Base-by-base conservation (phyloP, 2,888 invertebrate species). In the Drosophila mimetica region DNA sequence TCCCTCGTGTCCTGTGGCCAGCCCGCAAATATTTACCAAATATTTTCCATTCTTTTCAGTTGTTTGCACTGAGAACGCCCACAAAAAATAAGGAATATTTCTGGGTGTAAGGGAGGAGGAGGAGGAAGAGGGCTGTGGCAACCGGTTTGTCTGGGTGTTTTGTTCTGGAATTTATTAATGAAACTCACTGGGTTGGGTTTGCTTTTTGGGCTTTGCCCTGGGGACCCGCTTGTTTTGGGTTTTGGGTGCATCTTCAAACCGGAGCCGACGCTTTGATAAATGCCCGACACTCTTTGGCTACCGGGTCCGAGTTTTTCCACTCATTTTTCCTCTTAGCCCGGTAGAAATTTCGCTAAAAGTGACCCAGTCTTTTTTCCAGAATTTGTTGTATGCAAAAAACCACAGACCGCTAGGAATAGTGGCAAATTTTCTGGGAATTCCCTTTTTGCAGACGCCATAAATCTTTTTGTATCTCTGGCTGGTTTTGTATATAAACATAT, bases 11-110 rank as follows among this genome's bases (percentile, higher is more conserved):
- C 70, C 71, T 69, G 46, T 71, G 25, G 41, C 28, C 48, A 48
- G 59, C 32, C 48, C 52, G 77, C 89, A 87, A 89, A 89, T 89
- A 81, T 89, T 89, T 88, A 83, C 86, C 76, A 89, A 87, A 87
- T 85, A 85, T 86, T 83, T 86, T 76, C 63, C 71, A 71, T 78
- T 75, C 46, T 63, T 55, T 76, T 72, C 65, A 41, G 42, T 64
- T 66, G 57, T 32, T 64, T 54, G 63, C 71, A 64, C 37, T 42
- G 74, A 57, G 37, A 71, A 87, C 89, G 77, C 86, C 89, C 67
- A 55, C 66, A 34, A 54, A 34, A 44, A 47, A 36, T 13, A 34
- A 5, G 30, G 11, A 54, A 64, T 51, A 47, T 46, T 37, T 37
- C 9, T 25, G 18, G 36, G 25, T 11, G 61, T 14, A 22, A 2